These are phyloP conservation scores for Phyllostomus hastatus DNA, from an alignment of 2,113 vertebrate genomes.

Conservation along the genomic window DNA sequence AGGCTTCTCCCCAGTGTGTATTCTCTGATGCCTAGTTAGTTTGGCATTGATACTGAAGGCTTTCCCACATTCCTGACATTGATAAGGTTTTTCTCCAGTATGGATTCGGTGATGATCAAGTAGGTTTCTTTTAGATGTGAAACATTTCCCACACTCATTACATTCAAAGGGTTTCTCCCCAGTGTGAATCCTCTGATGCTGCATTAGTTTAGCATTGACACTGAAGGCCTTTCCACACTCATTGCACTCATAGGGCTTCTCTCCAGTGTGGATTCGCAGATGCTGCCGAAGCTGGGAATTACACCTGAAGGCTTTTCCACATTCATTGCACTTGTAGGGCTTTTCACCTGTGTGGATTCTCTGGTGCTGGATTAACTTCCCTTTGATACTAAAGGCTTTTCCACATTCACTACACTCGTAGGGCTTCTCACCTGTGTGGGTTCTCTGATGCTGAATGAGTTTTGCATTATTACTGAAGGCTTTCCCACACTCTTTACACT, in stretches of 20 bases:
- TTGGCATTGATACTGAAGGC: conserved; percentile 72
- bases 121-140: conserved; percentile 70
- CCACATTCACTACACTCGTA: conserved; percentile 67
- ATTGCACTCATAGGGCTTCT: conserved; percentile 75
- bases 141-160: conserved; percentile 67
- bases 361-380: conserved; percentile 68
- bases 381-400: conserved; percentile 69
- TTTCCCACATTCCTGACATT: conserved; percentile 70
- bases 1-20: conserved; percentile 73
- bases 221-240: conserved; percentile 78
- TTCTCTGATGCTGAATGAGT: conserved; percentile 67
- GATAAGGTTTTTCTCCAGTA: conserved; percentile 69
- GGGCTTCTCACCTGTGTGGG: conserved; percentile 72
- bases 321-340: conserved; percentile 75
- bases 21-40: conserved; percentile 72
- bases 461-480: conserved; percentile 67
- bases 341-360: conserved; percentile 76
- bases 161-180: conserved; percentile 78
- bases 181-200: conserved; percentile 74
- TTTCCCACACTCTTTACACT: conserved; percentile 69
- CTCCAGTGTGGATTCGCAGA: conserved; percentile 75
- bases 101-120: conserved; percentile 72
- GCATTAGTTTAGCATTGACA: conserved; percentile 73
- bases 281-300: conserved; percentile 77
- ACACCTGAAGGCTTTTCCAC: conserved; percentile 76